Evolutionary conservation across 1,140 invertebrate genomes (phyloP).

Genomic region (Drosophila nannoptera): DNA sequence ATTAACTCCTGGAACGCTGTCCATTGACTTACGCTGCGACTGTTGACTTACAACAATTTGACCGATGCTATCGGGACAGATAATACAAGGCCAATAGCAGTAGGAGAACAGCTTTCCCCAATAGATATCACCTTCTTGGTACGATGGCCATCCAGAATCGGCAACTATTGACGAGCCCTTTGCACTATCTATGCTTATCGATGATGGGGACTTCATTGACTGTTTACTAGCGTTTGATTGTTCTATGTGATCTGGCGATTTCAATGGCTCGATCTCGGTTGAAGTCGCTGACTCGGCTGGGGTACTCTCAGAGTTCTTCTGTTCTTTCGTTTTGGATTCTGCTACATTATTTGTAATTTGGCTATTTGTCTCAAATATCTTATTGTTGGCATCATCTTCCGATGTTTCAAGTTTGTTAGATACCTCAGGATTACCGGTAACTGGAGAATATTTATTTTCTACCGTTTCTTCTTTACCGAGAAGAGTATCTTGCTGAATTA

Average conservation of each 20-base stretch:
- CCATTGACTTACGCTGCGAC: slow-evolving; percentile 41
- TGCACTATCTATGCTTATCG: slow-evolving; percentile 70
- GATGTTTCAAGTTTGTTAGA: slow-evolving; percentile 16
- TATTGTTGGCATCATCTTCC: not conserved
- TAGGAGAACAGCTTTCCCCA: slow-evolving; percentile 72
- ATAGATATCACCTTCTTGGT: slow-evolving; percentile 67
- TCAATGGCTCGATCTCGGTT: slow-evolving; percentile 33
- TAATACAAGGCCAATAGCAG: slow-evolving; percentile 76
- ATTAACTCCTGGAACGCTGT: slow-evolving; percentile 21
- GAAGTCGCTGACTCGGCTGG: slow-evolving; percentile 21
- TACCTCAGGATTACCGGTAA: not conserved
- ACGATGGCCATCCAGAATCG: slow-evolving; percentile 59
- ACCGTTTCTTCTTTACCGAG: too few relatives aligned
- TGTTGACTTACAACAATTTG: slow-evolving; percentile 54
- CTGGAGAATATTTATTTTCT: too few relatives aligned
- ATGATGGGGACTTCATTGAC: slow-evolving; percentile 66
- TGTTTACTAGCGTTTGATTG: slow-evolving; percentile 27
- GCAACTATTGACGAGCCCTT: slow-evolving; percentile 69
- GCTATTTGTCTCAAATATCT: not conserved
- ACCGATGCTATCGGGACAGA: slow-evolving; percentile 68
- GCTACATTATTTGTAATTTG: slow-evolving; percentile 1
- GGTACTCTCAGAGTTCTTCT: slow-evolving; percentile 9
- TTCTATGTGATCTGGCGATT: slow-evolving; percentile 39
- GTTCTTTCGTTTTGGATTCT: slow-evolving; percentile 1
- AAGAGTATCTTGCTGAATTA: not conserved